Percentiles rank a stretch among this genome's conserved stretches.
Conservation (phyloP, 2,888 invertebrate genomes). For the Masnerella sp. region DNA sequence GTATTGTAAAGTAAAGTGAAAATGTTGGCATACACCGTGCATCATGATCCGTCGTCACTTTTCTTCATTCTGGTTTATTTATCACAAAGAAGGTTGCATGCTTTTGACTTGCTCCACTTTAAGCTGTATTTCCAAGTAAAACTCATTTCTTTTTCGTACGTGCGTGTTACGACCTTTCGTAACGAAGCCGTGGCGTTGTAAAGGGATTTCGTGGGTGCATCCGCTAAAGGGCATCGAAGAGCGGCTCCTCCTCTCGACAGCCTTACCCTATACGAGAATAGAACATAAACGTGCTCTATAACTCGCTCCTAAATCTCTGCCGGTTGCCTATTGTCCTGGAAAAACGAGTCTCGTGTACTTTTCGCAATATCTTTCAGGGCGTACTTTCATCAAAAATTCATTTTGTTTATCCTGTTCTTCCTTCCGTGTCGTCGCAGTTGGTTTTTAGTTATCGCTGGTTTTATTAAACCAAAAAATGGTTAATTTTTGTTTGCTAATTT, state of each 20-base stretch:
- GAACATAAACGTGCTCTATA: conserved; percentile 52
- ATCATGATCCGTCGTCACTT: conserved; percentile 39
- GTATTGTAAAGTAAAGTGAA: conserved; percentile 48
- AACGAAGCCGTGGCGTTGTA: conserved; percentile 55
- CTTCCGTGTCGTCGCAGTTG: too few relatives aligned
- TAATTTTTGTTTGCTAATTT: too few relatives aligned
- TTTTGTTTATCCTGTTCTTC: too few relatives aligned
- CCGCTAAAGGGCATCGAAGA: conserved; percentile 50
- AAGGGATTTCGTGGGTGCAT: conserved; percentile 61
- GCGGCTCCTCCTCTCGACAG: conserved; percentile 51
- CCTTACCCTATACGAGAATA: conserved; percentile 32
- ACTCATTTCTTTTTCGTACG: conserved; percentile 56
- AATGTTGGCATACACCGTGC: conserved; percentile 22
- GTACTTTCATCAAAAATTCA: too few relatives aligned
- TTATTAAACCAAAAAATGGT: too few relatives aligned
- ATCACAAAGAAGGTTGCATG: conserved; percentile 35
- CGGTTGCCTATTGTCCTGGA: conserved; percentile 54
- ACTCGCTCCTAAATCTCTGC: conserved; percentile 50
- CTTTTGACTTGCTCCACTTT: conserved; percentile 31
- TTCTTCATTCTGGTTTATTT: conserved; percentile 54
- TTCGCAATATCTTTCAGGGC: too few relatives aligned
- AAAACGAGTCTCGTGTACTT: conserved; percentile 43
- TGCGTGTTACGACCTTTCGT: conserved; percentile 55
- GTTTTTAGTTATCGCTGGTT: too few relatives aligned
- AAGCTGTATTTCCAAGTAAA: conserved; percentile 49